Base-by-base conservation (phyloP, 2,888 invertebrate species). In the Sipha maydis region DNA sequence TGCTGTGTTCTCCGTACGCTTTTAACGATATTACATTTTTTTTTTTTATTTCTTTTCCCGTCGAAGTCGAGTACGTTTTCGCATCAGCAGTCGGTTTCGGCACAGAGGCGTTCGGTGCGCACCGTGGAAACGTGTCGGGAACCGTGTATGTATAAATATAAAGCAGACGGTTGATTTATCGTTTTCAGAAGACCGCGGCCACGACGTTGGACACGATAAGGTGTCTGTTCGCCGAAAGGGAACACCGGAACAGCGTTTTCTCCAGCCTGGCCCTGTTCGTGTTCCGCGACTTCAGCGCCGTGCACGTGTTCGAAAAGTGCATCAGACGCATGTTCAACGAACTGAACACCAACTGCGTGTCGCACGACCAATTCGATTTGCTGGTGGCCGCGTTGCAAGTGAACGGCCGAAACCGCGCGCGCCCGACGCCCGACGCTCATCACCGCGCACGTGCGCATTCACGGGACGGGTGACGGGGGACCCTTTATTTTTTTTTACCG, bases 231-330 rank as follows among this genome's bases (percentile, higher is more conserved):
- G n/a, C 38, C 1, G 17, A 79, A 0, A 56, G 11, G 54, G 5
- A 54, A 11, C 31, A 34, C 21, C 48, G 71, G 8, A n/a, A 71
- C 0, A 21, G 11, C 8, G 48, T 85, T 79, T 21, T 48, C 1
- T 19, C 71, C 21, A 19, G 54, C 17, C 19, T 79, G n/a, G 71
- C 17, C 7, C 38, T 85, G 11, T 78, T 85, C n/a, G 78, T 31
- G 19, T 78, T 85, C 11, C 78, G 79, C 3, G 85, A 85, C n/a
- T 54, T 85, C 19, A 34, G 73, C 54, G 78, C 71, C 9, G 8
- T 38, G 3, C 38, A 56, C 21, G 17, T 79, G 31, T 71, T 85
- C 38, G 71, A 69, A 69, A 78, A 34, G 9, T 34, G 54, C 11
- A 56, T 79, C 17, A 78, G n/a, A 28, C 21, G 21, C 3, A 28